phyloP scores from a whole-genome alignment of 2,797 vertebrate genomes.

The Eulemur albifrons region DNA sequence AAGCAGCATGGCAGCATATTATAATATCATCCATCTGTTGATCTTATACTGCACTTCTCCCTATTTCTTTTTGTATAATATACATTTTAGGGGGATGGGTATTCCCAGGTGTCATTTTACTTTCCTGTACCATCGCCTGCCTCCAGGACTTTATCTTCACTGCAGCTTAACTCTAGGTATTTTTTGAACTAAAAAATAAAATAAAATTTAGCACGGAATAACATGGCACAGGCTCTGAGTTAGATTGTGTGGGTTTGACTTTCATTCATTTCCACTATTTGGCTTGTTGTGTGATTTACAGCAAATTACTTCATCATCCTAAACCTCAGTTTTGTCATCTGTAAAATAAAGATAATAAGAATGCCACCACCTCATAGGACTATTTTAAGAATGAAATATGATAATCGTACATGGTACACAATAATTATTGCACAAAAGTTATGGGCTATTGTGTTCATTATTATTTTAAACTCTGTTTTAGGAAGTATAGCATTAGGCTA shows the following conservation, averaged over 20 bases:
- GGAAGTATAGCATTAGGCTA: not conserved
- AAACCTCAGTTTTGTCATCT: not conserved
- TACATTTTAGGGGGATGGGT: not conserved
- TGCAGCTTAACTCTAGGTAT: not conserved
- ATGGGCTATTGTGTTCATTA: not conserved
- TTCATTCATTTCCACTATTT: not conserved
- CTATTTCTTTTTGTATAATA: constrained; percentile 70
- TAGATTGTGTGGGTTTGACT: not conserved
- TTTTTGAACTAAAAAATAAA: not conserved
- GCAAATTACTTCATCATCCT: not conserved
- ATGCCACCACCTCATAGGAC: not conserved
- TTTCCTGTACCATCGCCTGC: not conserved
- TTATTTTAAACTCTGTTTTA: not conserved
- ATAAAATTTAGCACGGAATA: not conserved
- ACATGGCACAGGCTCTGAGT: not conserved
- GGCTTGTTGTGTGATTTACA: not conserved
- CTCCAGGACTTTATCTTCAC: not conserved
- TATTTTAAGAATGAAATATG: not conserved
- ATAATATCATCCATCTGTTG: constrained; percentile 51
- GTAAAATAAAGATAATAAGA: not conserved
- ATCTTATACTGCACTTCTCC: constrained; percentile 43
- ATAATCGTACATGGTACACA: not conserved
- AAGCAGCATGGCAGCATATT: constrained; percentile 68
- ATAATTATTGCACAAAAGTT: not conserved
- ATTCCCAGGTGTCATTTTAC: not conserved